These are phyloP conservation scores for Lasioglossum leucozonium DNA, from an alignment of 2,888 invertebrate genomes.

Conservation along the genomic window DNA sequence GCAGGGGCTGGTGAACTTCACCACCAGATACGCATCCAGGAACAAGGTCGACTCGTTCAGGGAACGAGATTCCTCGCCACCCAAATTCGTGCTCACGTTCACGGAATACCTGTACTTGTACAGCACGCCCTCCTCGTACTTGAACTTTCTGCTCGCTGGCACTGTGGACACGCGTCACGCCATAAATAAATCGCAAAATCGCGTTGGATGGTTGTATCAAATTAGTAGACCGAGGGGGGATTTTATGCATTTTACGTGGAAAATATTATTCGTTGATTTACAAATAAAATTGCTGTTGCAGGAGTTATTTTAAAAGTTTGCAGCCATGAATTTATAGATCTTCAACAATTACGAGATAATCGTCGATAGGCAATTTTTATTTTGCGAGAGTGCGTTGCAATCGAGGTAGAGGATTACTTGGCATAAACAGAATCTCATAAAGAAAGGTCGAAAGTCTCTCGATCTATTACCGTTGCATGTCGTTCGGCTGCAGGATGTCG, in stretches of 20 bases:
- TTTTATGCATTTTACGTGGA: neutral
- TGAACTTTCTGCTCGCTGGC: slow-evolving; percentile 87
- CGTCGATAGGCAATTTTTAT: no score
- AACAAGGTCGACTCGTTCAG: slow-evolving; percentile 89
- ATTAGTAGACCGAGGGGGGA: neutral
- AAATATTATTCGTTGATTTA: no score
- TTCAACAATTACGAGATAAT: no score
- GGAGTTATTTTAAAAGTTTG: no score
- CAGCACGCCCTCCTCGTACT: slow-evolving; percentile 86
- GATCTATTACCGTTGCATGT: slow-evolving; percentile 78
- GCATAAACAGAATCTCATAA: neutral
- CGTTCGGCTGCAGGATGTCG: slow-evolving; percentile 77
- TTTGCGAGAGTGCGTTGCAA: no score
- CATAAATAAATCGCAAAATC: neutral
- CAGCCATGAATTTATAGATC: no score
- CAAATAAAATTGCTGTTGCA: no score
- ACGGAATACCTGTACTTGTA: slow-evolving; percentile 91
- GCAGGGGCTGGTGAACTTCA: slow-evolving; percentile 90
- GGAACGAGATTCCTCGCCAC: slow-evolving; percentile 45
- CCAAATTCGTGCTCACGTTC: slow-evolving; percentile 87
- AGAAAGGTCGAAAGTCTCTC: neutral
- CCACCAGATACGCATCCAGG: slow-evolving; percentile 86
- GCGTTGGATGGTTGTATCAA: neutral
- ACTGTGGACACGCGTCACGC: slow-evolving; percentile 70
- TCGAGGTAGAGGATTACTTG: neutral